Conservation (phyloP, 1,140 invertebrate genomes). For the Notospermus geniculatus region DNA sequence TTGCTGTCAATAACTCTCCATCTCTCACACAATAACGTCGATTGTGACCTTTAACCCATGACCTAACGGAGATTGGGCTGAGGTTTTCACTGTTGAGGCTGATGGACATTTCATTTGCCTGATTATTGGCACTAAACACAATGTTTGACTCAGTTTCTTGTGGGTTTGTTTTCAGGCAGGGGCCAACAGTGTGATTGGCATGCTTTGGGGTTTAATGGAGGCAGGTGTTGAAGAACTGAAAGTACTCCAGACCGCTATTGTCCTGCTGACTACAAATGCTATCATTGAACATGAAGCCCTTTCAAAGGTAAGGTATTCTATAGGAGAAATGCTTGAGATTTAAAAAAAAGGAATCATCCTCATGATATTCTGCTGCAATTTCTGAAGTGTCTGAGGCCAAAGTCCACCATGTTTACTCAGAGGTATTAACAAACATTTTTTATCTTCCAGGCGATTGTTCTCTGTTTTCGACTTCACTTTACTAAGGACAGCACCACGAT, state of each 20-base stretch:
- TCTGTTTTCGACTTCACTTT: constrained; percentile 94
- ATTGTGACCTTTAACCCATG: too few species aligned
- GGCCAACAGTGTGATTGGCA: constrained; percentile 87
- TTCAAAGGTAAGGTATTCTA: constrained; percentile 70
- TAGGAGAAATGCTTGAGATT: neutral
- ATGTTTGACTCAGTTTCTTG: too few species aligned
- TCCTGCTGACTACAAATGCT: constrained; percentile 89
- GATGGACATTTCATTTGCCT: too few species aligned
- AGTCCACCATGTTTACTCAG: too few species aligned
- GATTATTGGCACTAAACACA: too few species aligned
- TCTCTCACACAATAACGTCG: too few species aligned
- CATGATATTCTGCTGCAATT: neutral
- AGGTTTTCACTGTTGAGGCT: too few species aligned
- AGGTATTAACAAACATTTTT: too few species aligned
- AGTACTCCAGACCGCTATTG: constrained; percentile 91
- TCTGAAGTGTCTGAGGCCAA: neutral
- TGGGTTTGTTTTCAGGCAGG: constrained; percentile 59
- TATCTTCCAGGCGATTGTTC: constrained; percentile 85
- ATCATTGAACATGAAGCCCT: constrained; percentile 90
- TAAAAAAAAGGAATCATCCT: neutral
- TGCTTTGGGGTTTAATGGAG: constrained; percentile 91
- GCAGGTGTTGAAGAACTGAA: constrained; percentile 90
- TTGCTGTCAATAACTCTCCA: too few species aligned
- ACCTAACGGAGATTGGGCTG: too few species aligned
- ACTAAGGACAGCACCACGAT: constrained; percentile 90